Base-by-base conservation (phyloP, 1,140 invertebrate genomes). In the Diorhabda sublineata region DNA sequence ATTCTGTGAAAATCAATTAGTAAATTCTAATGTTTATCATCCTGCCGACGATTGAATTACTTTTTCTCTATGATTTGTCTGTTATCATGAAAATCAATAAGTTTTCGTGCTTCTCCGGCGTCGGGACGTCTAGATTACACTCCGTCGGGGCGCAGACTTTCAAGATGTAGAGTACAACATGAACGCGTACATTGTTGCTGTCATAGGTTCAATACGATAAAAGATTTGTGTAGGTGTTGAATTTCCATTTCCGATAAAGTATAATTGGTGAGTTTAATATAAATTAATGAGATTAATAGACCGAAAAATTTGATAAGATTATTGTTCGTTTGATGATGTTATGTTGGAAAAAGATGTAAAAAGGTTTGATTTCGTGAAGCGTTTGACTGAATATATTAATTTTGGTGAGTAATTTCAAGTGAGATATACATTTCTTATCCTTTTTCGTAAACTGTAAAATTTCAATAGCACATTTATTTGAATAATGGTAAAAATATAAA, bases 11-110 rank as follows among this genome's bases (percentile, higher is more conserved):
- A 26, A 26, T 26, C 26, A 26, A 26, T 26, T 26, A 26, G 26
- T 26, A 26, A 26, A 26, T 26, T 26, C 26, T 26, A 26, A 26
- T 26, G 26, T 26, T 26, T 26, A 26, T 26, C 26, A 26, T 26
- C 26, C 26, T 26, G 26, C 26, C 26, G 26, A 26, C 26, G 26
- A 26, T 26, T 26, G 26, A 1, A 26, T 1, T 26, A 26, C 26
- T 26, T 26, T 26, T 26, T 26, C 26, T 26, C 26, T 26, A 4
- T 52, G 6, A 52, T 3, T n/a, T n/a, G 11, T 42, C 9, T 8
- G 61, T 44, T 62, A 62, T 61, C 61, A 44, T 3, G n/a, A 11
- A 62, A 62, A 62, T 62, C 61, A 62, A 62, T 62, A 62, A 9
- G 11, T 5, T 11, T 5, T 62, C 61, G 61, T 42, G 42, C 42